Evolutionary conservation across 2,797 vertebrate genomes (phyloP).

Genomic region (Toxotes lorentzi): DNA sequence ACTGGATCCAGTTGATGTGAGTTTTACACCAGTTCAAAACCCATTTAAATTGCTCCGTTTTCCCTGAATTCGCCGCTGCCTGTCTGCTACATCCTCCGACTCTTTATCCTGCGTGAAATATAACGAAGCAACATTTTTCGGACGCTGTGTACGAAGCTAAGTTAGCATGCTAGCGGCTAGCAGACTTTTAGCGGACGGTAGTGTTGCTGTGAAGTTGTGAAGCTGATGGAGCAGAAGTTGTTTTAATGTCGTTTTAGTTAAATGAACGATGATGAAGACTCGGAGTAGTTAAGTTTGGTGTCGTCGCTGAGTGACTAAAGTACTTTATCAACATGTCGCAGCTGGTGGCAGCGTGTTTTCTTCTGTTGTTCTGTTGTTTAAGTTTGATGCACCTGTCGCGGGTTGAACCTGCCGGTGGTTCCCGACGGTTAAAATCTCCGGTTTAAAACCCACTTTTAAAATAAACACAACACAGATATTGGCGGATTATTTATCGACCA

Average conservation of each 20-base stretch:
- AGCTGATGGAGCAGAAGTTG: constrained; percentile 1
- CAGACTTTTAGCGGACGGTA: constrained; percentile 10
- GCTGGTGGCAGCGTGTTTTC: not conserved
- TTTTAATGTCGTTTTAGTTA: not conserved
- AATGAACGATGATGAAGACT: accelerated
- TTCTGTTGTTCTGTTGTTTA: not conserved
- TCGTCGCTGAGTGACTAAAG: accelerated
- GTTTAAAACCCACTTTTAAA: too few species aligned
- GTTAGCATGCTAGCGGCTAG: constrained; percentile 55
- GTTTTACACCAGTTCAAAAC: constrained; percentile 40
- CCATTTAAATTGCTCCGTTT: not conserved
- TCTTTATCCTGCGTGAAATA: not conserved
- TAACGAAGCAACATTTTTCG: accelerated
- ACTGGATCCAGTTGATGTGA: constrained; percentile 62
- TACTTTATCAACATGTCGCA: not conserved
- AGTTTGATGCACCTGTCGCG: constrained; percentile 67
- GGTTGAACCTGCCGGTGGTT: constrained; percentile 11
- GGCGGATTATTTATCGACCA: not conserved
- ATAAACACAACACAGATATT: not conserved
- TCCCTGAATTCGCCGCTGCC: accelerated
- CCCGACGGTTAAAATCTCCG: not conserved
- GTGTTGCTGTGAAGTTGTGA: not conserved
- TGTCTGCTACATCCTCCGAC: accelerated
- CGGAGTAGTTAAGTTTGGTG: accelerated
- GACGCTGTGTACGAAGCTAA: not conserved